A percentile compares a stretch with the other conserved stretches of the same genome.
Conservation (phyloP, 2,888 invertebrate species). For the Andrena bucephala region DNA sequence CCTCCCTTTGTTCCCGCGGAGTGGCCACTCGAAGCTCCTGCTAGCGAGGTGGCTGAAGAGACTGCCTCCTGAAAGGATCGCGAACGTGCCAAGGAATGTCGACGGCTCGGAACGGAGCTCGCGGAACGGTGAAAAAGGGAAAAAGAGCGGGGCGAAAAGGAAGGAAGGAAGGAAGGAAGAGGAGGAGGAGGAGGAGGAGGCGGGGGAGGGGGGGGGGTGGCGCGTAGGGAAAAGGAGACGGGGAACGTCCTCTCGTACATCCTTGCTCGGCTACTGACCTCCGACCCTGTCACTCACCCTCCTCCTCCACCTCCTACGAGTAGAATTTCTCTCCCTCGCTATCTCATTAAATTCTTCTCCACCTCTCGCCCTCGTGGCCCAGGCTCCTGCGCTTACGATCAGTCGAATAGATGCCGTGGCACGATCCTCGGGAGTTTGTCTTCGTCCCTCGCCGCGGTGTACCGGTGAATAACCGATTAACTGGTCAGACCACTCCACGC, state of each 20-base stretch:
- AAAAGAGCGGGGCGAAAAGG: conserved; percentile 15
- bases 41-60: conserved; percentile 36
- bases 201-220: neutral
- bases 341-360: conserved; percentile 63
- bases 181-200: neutral
- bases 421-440: conserved; percentile 53
- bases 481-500: conserved; percentile 67
- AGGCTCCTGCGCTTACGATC: conserved; percentile 62
- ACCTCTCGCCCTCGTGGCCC: neutral
- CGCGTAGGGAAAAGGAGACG: neutral
- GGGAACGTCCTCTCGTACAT: conserved; percentile 53
- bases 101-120: conserved; percentile 39
- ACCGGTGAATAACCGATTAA: conserved; percentile 71
- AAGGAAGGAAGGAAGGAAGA: conserved; percentile 4
- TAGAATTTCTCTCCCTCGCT: conserved; percentile 47
- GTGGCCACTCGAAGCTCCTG: conserved; percentile 48
- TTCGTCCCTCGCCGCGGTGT: conserved; percentile 48
- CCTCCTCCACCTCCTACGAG: conserved; percentile 17
- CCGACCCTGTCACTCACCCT: conserved; percentile 69
- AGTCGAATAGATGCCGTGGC: conserved; percentile 61
- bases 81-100: conserved; percentile 70
- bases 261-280: conserved; percentile 69
- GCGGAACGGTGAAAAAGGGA: conserved; percentile 21
- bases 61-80: conserved; percentile 52
- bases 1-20: conserved; percentile 35